Evolutionary conservation across 2,113 vertebrate genomes (phyloP).

Genomic region (Phaethon lepturus): DNA sequence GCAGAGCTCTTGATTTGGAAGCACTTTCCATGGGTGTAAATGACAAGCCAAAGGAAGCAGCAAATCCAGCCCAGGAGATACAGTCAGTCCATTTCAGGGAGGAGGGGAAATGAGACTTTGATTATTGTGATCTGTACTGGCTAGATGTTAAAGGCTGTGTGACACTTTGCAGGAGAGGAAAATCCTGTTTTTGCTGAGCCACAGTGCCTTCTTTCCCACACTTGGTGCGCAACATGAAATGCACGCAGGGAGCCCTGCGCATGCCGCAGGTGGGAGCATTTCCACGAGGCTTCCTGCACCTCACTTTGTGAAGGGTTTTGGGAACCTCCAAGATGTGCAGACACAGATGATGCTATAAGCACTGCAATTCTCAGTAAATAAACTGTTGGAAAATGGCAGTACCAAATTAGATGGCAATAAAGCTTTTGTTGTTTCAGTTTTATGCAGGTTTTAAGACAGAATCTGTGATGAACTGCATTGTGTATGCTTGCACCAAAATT

Average conservation of each 20-base stretch:
- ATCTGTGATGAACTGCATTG: conserved; percentile 17
- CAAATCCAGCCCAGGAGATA: not conserved
- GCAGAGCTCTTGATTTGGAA: conserved; percentile 14
- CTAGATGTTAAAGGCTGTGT: not conserved
- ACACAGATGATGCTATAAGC: not conserved
- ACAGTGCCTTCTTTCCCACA: rapidly evolving
- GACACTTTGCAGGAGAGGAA: not conserved
- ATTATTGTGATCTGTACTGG: not conserved
- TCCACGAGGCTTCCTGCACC: not conserved
- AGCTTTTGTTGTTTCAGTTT: conserved; percentile 38
- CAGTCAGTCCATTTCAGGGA: not conserved
- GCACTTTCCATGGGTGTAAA: conserved; percentile 8
- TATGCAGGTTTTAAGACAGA: conserved; percentile 25
- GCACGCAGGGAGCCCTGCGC: not conserved
- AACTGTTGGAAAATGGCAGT: conserved; percentile 9
- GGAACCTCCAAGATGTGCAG: not conserved
- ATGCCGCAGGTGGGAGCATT: not conserved
- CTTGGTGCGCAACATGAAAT: rapidly evolving
- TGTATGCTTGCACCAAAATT: not conserved
- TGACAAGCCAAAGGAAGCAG: conserved; percentile 24
- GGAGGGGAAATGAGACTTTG: not conserved
- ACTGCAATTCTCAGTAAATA: not conserved
- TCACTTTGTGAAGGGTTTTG: not conserved
- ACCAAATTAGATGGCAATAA: conserved; percentile 38
- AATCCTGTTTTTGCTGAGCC: not conserved